Conservation (phyloP, 2,113 vertebrate genomes). For the Embiotoca jacksoni region DNA sequence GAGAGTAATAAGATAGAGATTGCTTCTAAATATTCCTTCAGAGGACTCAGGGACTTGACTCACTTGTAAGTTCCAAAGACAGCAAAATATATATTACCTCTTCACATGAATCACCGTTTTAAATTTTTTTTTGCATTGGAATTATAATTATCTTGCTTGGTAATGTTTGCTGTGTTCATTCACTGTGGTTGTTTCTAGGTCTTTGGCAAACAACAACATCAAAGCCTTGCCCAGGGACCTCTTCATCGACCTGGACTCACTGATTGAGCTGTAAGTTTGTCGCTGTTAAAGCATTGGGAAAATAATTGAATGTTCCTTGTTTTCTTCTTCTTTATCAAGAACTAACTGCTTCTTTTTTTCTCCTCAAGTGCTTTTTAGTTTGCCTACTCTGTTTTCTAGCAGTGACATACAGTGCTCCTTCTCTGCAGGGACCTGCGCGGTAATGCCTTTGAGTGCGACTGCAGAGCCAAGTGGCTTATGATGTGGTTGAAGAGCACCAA, state of each 20-base stretch:
- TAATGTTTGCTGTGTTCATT: constrained; percentile 16
- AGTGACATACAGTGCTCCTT: constrained; percentile 4
- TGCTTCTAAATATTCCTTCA: constrained; percentile 93
- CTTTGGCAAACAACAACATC: constrained; percentile 97
- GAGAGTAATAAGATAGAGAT: constrained; percentile 97
- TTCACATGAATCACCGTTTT: background rate
- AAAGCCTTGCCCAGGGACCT: constrained; percentile 93
- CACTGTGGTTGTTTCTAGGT: constrained; percentile 83
- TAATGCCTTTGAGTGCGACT: constrained; percentile 97
- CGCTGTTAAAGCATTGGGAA: background rate
- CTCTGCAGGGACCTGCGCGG: constrained; percentile 93
- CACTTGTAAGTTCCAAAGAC: constrained; percentile 90
- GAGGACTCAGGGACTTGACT: constrained; percentile 95
- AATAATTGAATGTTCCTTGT: background rate
- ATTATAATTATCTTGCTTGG: background rate
- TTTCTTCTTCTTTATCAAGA: background rate
- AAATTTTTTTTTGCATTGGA: background rate
- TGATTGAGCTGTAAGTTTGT: constrained; percentile 95
- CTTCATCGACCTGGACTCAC: constrained; percentile 94
- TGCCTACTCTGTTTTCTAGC: background rate
- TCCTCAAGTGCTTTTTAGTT: background rate
- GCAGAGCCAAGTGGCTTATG: constrained; percentile 98
- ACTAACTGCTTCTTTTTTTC: background rate
- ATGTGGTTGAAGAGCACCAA: constrained; percentile 97
- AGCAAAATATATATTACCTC: background rate